These are phyloP conservation scores for Tetramorium alpestre DNA, from an alignment of 1,140 invertebrate species.

Conservation along the genomic window DNA sequence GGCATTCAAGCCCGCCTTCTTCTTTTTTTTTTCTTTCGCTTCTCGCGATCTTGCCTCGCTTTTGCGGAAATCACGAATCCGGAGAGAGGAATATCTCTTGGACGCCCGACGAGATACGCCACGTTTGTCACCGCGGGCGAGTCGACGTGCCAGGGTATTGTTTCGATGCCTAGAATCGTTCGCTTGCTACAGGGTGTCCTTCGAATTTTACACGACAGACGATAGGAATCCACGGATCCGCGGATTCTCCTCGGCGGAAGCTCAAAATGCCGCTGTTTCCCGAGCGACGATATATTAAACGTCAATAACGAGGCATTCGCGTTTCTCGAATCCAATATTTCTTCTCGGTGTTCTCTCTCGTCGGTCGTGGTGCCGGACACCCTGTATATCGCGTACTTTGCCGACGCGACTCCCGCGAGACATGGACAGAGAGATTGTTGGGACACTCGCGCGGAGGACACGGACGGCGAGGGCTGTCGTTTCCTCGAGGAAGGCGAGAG, in stretches of 20 bases:
- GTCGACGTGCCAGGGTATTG: neutral
- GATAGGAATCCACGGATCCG: neutral
- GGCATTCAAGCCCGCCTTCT: constrained; percentile 56
- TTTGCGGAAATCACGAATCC: neutral
- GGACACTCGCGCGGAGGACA: constrained; percentile 65
- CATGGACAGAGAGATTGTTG: constrained; percentile 40
- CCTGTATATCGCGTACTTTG: neutral
- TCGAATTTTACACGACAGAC: neutral
- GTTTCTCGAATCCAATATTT: neutral
- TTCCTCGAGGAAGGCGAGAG: constrained; percentile 58
- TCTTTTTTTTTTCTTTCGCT: neutral
- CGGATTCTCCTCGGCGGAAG: neutral
- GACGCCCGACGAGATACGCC: neutral
- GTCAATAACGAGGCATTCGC: neutral
- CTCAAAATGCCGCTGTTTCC: too few relatives aligned
- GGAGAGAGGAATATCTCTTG: constrained; percentile 9
- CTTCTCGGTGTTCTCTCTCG: neutral
- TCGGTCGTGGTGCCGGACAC: neutral
- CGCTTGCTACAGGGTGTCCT: neutral
- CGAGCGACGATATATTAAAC: neutral
- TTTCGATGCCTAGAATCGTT: constrained; percentile 18
- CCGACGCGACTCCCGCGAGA: constrained; percentile 11
- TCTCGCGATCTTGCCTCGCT: neutral
- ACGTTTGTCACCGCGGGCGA: neutral
- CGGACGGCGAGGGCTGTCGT: constrained; percentile 61